Base-by-base conservation (phyloP, 2,888 invertebrate genomes). In the Cylloceria caligata region DNA sequence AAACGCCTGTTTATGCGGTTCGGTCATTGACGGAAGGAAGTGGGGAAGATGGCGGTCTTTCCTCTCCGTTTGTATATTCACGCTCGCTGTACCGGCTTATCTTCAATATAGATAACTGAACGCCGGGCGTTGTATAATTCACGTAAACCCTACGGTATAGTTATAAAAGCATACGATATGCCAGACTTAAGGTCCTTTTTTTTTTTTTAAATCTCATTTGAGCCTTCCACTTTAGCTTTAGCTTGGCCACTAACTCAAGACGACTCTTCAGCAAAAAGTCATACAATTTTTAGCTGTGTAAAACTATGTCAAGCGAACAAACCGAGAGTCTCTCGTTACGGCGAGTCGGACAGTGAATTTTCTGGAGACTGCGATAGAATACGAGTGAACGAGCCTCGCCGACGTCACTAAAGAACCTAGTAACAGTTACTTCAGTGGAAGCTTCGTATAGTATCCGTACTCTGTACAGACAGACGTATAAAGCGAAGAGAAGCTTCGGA, bases 21-120 rank as follows among this genome's bases (percentile, higher is more conserved):
- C 80, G 47, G 27, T 36, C 67, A 64, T 71, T 57, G 77, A 80
- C 83, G 84, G 83, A 84, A 84, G 84, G 84, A 84, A 84, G 84
- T 83, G 81, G 84, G 77, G 69, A 84, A 83, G 80, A 84, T 84
- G 84, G 84, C 83, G 84, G 81, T 78, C 16, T 83, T 81, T 69
- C 60, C 76, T 73, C 81, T 55, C 55, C 16, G 11, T 45, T 49
- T 45, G n/a, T n/a, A 45, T 71, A 30, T 39, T 49, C 68, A 39
- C 30, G 34, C 60, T 27, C 42, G 19, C 27, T 52, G 21, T 52
- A 4, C 42, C 13, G 16, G 74, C 69, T 83, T 84, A 84, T 84
- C 84, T 83, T 73, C 57, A 36, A 68, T 57, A 57, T 7, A 84
- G 84, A 84, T 84, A 84, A 83, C 78, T 72, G 36, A 36, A 81